Percentiles rank a stretch among this genome's conserved stretches.
Evolutionary conservation across 1,140 invertebrate species (phyloP).

Genomic region (Sogatella furcifera): DNA sequence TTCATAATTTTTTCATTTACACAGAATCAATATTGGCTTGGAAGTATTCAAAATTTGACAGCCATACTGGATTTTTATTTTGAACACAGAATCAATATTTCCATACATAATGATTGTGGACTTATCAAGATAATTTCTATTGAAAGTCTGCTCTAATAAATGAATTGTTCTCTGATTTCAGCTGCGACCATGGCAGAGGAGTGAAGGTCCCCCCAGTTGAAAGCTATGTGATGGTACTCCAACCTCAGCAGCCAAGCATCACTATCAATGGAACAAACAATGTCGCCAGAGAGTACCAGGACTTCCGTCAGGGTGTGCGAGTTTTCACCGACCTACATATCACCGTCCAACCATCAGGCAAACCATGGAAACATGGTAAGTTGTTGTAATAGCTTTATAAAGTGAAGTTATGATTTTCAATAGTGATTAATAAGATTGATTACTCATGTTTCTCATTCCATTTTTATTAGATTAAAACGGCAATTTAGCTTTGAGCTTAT

Average conservation of each 20-base stretch:
- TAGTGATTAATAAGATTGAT: too few species aligned
- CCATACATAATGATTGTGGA: background rate
- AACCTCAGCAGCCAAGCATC: constrained; percentile 73
- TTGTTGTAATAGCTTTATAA: too few species aligned
- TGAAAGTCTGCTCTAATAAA: background rate
- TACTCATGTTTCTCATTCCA: too few species aligned
- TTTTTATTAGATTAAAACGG: too few species aligned
- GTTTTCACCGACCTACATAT: constrained; percentile 73
- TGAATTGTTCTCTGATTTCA: constrained; percentile 24
- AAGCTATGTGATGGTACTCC: constrained; percentile 77
- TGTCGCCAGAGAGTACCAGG: constrained; percentile 70
- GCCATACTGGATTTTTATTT: too few species aligned
- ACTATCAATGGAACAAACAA: constrained; percentile 72
- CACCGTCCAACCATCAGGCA: constrained; percentile 42
- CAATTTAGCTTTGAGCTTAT: too few species aligned
- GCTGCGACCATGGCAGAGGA: constrained; percentile 56
- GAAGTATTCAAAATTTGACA: too few species aligned
- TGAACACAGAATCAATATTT: background rate
- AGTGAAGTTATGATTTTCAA: too few species aligned
- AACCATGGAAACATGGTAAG: constrained; percentile 32
- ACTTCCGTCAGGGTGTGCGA: constrained; percentile 71
- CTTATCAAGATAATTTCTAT: background rate
- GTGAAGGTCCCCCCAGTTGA: constrained; percentile 63
- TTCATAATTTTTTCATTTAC: too few species aligned
- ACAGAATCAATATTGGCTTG: too few species aligned